Evolutionary conservation across 92 coral and sea anemone genomes (phyloP), one percentile per base, ranked within the genome.

Genomic region (Porites rus): DNA sequence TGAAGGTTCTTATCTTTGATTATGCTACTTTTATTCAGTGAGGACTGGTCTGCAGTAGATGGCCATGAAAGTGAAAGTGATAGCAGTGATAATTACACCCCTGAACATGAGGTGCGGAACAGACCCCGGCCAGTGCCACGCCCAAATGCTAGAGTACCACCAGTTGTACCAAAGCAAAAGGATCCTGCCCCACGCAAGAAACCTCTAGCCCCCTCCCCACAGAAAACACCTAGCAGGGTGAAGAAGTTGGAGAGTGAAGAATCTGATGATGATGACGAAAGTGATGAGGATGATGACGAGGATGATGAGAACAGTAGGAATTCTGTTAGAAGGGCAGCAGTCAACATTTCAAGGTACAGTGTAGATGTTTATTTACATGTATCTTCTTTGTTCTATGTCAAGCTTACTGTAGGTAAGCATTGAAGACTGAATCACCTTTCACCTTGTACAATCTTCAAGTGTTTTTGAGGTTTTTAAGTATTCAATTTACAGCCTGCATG

Each of bases 41-140:
- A 96, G 66, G 99, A 97, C 70, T 97, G 99, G 99, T 92, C 96
- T 43, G 88, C 87, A 13, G 84, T 79, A 21, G 87, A 92, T 69
- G 69, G 88, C 5, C 87, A 90, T 24, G 91, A 88, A 14, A 93
- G 98, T 60, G 93, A 85, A 43, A 95, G 99, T 73, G 99, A 91
- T 54, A 97, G 99, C 78, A 93, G 94, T 52, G 98, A 97, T 74
- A 91, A 88, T 64, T 97, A 95, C 69, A 84, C 92, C 17, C 98
- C 98, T 12, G 82, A 74, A 8, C 80, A 72, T 17, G 83, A 91
- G 50, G 82, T 78, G 21, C 89, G 84, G 84, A 83, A 84, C 83
- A 85, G 94, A 20, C 98, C 94, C 31, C 84, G 98, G 52, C 99
- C 98, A 22, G 87, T 92, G 71, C 99, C 98, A 60, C 87, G 95